These are phyloP conservation scores for Drosophila ezoana DNA, from an alignment of 2,888 invertebrate species.

Conservation along the genomic window DNA sequence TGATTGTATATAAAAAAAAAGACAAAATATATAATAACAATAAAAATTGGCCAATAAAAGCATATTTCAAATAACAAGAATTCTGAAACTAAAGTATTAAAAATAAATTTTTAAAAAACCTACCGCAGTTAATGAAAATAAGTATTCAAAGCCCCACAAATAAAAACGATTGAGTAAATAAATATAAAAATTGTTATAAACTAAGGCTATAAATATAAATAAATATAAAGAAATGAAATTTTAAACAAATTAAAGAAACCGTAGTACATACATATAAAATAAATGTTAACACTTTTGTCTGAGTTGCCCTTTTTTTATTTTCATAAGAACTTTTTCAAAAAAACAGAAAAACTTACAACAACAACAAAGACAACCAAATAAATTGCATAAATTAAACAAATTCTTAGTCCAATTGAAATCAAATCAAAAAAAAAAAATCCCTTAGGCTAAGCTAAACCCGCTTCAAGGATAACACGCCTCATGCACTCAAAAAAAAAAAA, in stretches of 20 bases:
- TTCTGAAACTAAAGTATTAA: slow-evolving; percentile 60
- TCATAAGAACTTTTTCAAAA: slow-evolving; percentile 48
- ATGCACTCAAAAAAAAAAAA: slow-evolving; percentile 22
- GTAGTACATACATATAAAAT: slow-evolving; percentile 59
- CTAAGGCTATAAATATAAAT: slow-evolving; percentile 46
- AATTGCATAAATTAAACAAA: slow-evolving; percentile 41
- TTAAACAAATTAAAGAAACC: slow-evolving; percentile 35
- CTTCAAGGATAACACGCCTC: slow-evolving; percentile 50
- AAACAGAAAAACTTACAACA: slow-evolving; percentile 13
- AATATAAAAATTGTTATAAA: slow-evolving; percentile 46
- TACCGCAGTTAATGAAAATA: slow-evolving; percentile 65
- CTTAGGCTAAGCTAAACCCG: slow-evolving; percentile 54
- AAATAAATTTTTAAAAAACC: slow-evolving; percentile 52
- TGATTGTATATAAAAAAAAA: slow-evolving; percentile 67
- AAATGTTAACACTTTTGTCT: slow-evolving; percentile 66
- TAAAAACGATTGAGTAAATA: slow-evolving; percentile 35
- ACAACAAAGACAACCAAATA: slow-evolving; percentile 35
- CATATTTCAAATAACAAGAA: slow-evolving; percentile 32
- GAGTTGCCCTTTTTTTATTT: slow-evolving; percentile 67
- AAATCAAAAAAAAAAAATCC: slow-evolving; percentile 17
- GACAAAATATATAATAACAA: slow-evolving; percentile 31
- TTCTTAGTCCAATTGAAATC: slow-evolving; percentile 56
- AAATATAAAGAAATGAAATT: slow-evolving; percentile 20
- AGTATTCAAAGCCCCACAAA: slow-evolving; percentile 50
- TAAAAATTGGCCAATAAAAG: slow-evolving; percentile 62